A percentile compares a stretch with the other conserved stretches of the same genome.
Conservation (phyloP, 1,140 invertebrate species). For the Achatina immaculata region DNA sequence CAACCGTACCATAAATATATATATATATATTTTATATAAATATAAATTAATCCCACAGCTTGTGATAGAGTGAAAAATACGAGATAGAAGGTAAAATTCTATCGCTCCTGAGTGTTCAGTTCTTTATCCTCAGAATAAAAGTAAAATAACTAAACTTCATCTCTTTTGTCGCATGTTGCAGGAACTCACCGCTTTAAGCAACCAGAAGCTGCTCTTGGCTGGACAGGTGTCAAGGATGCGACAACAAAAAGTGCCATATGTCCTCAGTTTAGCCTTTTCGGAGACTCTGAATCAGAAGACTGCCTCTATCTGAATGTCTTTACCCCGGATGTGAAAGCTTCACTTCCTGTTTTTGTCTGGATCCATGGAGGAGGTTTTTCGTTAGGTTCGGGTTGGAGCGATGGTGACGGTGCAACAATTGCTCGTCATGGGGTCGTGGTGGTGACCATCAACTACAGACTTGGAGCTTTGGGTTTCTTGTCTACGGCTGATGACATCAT, state of each 20-base stretch:
- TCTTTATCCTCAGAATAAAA: too few relatives aligned
- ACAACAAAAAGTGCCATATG: background rate
- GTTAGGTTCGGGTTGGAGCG: background rate
- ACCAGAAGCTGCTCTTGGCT: background rate
- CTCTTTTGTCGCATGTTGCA: too few relatives aligned
- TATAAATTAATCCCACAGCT: too few relatives aligned
- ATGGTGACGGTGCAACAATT: background rate
- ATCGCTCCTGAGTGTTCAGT: too few relatives aligned
- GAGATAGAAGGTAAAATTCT: too few relatives aligned
- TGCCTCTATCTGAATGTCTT: conserved; percentile 87
- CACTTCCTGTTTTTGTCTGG: conserved; percentile 22
- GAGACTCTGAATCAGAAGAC: conserved; percentile 77
- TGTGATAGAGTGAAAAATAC: too few relatives aligned
- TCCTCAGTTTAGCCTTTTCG: background rate
- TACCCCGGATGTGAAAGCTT: background rate
- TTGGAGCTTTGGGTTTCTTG: conserved; percentile 26
- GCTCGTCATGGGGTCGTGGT: conserved; percentile 7
- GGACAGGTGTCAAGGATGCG: conserved; percentile 18
- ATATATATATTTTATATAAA: too few relatives aligned
- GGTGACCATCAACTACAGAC: conserved; percentile 30
- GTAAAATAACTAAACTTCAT: too few relatives aligned
- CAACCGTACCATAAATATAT: too few relatives aligned
- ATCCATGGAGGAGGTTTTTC: conserved; percentile 15
- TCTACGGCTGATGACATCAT: conserved; percentile 24
- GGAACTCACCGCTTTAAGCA: background rate